Evolutionary conservation across 2,113 vertebrate species (phyloP).

Genomic region (Apaloderma vittatum): DNA sequence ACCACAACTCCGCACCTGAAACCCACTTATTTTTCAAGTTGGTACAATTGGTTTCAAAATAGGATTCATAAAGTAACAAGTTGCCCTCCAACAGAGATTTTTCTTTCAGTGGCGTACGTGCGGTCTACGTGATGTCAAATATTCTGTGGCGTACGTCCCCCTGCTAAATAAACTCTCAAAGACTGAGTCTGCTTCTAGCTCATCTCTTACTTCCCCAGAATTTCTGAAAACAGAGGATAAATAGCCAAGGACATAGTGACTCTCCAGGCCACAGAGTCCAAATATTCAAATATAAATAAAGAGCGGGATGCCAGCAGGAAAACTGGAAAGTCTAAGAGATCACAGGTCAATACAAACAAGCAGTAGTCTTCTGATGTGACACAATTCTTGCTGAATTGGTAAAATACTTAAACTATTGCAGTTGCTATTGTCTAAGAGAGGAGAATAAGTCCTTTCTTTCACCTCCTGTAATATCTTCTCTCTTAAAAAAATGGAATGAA

Average conservation of each 20-base stretch:
- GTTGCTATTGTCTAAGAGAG: background rate
- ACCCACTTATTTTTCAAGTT: background rate
- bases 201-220: background rate
- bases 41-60: background rate
- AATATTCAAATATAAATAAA: conserved; percentile 8
- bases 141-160: background rate
- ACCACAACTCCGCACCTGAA: background rate
- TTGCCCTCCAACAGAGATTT: background rate
- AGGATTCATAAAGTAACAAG: background rate
- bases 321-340: background rate
- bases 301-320: background rate
- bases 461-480: background rate
- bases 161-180: background rate
- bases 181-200: background rate
- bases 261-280: background rate
- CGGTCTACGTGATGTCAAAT: background rate
- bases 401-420: background rate
- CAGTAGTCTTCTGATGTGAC: background rate
- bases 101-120: background rate
- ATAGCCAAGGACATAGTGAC: background rate
- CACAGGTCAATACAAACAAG: background rate
- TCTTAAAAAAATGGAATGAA: background rate
- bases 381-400: background rate
- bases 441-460: background rate
- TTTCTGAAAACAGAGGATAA: background rate